Base-by-base conservation (phyloP, 2,888 invertebrate genomes). In the Scaptomyza parva region DNA sequence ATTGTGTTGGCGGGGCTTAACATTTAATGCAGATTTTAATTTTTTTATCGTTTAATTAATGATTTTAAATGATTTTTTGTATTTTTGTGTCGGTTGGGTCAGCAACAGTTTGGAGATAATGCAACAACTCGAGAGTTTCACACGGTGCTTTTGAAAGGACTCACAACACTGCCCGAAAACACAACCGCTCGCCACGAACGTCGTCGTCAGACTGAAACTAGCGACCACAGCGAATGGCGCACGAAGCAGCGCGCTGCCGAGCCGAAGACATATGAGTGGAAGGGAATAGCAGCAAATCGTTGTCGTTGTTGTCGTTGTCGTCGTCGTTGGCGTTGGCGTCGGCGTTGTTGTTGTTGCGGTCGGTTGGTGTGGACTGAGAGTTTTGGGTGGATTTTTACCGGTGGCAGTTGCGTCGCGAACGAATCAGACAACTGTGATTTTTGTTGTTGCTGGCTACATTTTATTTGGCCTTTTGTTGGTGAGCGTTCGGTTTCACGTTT, bases 391-490 rank as follows among this genome's bases (percentile, higher is more conserved):
- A 44, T 35, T 50, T 65, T 52, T 57, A 72, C 65, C 73, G 81
- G 57, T 76, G 84, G 81, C 78, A 78, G 78, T 78, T 78, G 78
- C 82, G 78, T 72, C 81, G 83, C 88, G 88, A 89, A 84, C 89
- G 89, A 90, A 90, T 90, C 89, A 90, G 88, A 90, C 88, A 86
- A 88, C 90, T 90, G 90, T 89, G 90, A 90, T 90, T 90, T 89
- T 88, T 78, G 79, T 82, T 81, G 78, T 74, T 87, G 80, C 45
- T 75, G 80, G 65, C 67, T 58, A 71, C 82, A 86, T 86, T 86
- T 84, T 84, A 84, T 86, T 86, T 84, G 74, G 66, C 70, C 78
- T 81, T 88, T 79, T 84, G 69, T 70, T 74, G 77, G 69, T 70
- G 65, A 55, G 33, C 68, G 75, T 68, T 69, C 72, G 79, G 79